Evolutionary conservation across 2,113 vertebrate species (phyloP), one percentile per base, ranked within the genome.

Genomic region (Lasiurus cinereus): DNA sequence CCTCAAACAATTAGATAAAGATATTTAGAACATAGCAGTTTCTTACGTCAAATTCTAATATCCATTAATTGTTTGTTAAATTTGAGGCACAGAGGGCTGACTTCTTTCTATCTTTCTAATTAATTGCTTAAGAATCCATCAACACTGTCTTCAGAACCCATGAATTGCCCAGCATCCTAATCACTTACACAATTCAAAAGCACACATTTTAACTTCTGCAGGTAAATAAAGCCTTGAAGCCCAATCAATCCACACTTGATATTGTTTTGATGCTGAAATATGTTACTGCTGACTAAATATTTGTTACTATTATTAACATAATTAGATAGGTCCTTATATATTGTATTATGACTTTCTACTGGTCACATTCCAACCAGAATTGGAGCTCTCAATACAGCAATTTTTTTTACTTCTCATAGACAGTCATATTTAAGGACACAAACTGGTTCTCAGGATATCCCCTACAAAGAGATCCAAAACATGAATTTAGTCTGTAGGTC

Each of bases 181-280:
- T 89, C 56, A 48, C 21, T 86, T 72, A 85, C 89, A 59, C n/a
- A 86, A 36, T 89, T 39, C 52, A 59, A 70, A 78, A 62, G 29
- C 54, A 22, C 33, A 54, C 29, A 84, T 73, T 69, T 27, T 9
- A 36, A 36, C 14, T 59, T 56, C 27, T 59, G 50, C 22, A 59
- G 43, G 72, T 33, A 56, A 87, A 62, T 13, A 67, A 50, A 79
- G 66, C 1, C 7, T 22, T 80, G 24, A 85, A 54, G 8, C 48
- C 16, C 11, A 0, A 24, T 82, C 31, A 24, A 15, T 31, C 1
- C 5, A 33, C 18, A 22, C 16, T 72, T 56, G 11, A 18, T 78
- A 66, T 62, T 92, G 13, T 72, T 86, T 72, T 7, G 9, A 18
- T 82, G 50, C 8, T 14, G 46, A 54, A 88, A 76, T 31, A 4